phyloP scores from a whole-genome alignment of 2,113 vertebrate genomes.

The Corythornis madagascariensis region DNA sequence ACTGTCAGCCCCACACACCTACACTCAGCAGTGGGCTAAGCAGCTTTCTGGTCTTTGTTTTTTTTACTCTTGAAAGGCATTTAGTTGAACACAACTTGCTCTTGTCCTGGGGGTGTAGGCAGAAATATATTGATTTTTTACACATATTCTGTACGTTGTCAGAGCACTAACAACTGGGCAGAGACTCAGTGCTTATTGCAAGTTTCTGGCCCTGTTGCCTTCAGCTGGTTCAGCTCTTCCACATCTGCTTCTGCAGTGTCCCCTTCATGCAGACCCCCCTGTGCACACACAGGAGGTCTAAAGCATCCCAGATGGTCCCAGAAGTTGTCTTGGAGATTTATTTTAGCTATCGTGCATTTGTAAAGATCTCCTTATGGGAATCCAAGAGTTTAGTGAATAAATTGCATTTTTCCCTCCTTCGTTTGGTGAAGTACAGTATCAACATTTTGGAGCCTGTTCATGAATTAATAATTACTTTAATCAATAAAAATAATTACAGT shows the following conservation, averaged over 20 bases:
- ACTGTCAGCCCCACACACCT: too few species aligned
- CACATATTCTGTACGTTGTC: background rate
- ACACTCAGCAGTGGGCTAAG: background rate
- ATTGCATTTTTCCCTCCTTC: constrained; percentile 56
- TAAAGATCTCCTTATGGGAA: constrained; percentile 49
- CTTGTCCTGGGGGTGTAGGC: background rate
- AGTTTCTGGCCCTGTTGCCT: background rate
- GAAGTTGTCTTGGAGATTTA: background rate
- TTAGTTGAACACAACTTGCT: background rate
- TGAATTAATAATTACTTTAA: constrained; percentile 74
- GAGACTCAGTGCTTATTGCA: background rate
- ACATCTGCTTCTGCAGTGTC: accelerated
- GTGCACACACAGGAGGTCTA: accelerated
- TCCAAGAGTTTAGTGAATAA: constrained; percentile 39
- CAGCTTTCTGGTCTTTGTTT: background rate
- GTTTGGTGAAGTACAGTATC: constrained; percentile 63
- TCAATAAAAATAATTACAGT: constrained; percentile 68
- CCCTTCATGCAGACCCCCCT: background rate
- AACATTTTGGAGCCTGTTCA: constrained; percentile 69
- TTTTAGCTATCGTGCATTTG: background rate
- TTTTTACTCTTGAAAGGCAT: background rate
- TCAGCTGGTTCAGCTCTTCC: background rate
- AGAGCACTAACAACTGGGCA: background rate
- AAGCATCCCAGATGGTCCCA: background rate
- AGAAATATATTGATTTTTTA: background rate